Percentiles rank a stretch among this genome's conserved stretches.
Evolutionary conservation across 2,888 invertebrate genomes (phyloP).

Genomic region (Synergus laeviventris): DNA sequence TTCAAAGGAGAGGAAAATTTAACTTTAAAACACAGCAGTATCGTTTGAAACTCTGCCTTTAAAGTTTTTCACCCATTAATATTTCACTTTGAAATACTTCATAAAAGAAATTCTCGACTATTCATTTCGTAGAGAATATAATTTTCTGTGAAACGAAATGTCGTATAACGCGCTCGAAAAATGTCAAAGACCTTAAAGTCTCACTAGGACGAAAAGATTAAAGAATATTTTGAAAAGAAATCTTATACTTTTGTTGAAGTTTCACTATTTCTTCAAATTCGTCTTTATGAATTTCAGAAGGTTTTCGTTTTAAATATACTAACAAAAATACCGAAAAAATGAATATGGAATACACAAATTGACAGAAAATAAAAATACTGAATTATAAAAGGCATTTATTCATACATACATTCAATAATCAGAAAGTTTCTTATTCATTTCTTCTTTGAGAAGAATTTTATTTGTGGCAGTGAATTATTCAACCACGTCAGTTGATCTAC

Average conservation of each 20-base stretch:
- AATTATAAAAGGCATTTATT: too few relatives aligned
- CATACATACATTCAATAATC: not conserved
- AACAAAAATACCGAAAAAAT: too few relatives aligned
- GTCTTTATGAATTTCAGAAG: not conserved
- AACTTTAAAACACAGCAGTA: not conserved
- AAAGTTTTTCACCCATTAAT: not conserved
- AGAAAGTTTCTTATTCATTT: not conserved
- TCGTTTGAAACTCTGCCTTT: not conserved
- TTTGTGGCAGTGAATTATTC: not conserved
- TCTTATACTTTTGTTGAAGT: not conserved
- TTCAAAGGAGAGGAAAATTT: too few relatives aligned
- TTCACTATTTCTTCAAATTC: not conserved
- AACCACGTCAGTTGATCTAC: not conserved
- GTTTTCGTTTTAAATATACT: not conserved
- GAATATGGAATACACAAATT: too few relatives aligned
- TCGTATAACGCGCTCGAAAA: not conserved
- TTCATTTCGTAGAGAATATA: not conserved
- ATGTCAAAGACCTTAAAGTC: slow-evolving; percentile 11
- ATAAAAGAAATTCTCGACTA: not conserved
- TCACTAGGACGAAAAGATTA: not conserved
- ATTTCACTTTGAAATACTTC: not conserved
- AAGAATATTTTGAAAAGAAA: slow-evolving; percentile 15
- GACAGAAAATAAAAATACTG: too few relatives aligned
- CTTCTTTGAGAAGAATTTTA: not conserved
- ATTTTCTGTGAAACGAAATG: not conserved